Evolutionary conservation across 1,140 invertebrate genomes (phyloP).

Genomic region (Lamellibrachia luymesi): DNA sequence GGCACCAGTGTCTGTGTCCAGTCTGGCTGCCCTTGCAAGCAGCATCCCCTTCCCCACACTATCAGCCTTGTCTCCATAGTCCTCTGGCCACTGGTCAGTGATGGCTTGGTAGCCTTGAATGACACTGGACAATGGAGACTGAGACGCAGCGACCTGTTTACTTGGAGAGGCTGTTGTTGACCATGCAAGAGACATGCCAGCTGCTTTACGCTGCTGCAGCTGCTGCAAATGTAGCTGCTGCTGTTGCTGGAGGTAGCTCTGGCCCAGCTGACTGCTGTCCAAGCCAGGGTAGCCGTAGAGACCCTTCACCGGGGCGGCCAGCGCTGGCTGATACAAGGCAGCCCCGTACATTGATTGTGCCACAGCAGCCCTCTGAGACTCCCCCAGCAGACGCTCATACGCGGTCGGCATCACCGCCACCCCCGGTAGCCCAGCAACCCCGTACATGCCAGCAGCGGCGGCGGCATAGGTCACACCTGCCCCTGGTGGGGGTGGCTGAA

Average conservation of each 20-base stretch:
- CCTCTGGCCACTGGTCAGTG: neutral
- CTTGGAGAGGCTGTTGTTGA: neutral
- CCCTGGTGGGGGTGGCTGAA: neutral
- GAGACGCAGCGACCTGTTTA: neutral
- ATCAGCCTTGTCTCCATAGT: neutral
- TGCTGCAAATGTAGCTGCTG: neutral
- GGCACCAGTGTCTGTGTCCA: neutral
- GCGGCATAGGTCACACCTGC: neutral
- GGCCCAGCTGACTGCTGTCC: neutral
- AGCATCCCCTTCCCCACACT: neutral
- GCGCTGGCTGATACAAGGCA: neutral
- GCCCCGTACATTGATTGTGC: neutral
- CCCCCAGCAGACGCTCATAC: neutral
- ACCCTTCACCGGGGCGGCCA: neutral
- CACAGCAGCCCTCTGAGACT: neutral
- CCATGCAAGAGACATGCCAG: neutral
- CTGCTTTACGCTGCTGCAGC: neutral
- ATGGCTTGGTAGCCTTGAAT: neutral
- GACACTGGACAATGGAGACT: neutral
- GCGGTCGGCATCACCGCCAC: neutral
- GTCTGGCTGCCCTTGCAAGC: neutral
- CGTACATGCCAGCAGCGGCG: neutral
- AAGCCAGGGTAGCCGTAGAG: neutral
- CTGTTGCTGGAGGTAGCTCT: conserved; percentile 11
- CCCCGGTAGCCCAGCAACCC: neutral